Evolutionary conservation across 2,797 vertebrate genomes (phyloP).

Genomic region (Lepilemur septentrionalis): DNA sequence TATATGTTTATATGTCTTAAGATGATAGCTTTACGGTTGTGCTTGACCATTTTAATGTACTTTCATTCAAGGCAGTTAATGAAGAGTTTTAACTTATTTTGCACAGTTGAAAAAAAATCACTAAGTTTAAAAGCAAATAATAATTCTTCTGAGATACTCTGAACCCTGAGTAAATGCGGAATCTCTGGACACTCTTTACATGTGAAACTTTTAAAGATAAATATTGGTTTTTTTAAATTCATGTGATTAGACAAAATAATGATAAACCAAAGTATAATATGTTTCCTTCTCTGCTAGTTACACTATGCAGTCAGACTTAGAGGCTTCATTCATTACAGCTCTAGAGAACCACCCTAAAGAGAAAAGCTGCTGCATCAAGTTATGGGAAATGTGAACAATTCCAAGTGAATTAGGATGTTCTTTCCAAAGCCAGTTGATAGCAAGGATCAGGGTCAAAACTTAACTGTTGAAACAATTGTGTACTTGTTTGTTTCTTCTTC

Average conservation of each 20-base stretch:
- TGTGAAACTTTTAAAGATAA: slow-evolving; percentile 24
- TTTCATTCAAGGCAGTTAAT: slow-evolving; percentile 4
- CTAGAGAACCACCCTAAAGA: slow-evolving; percentile 7
- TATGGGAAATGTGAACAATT: slow-evolving; percentile 38
- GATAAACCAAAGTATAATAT: not conserved
- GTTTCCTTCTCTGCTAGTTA: not conserved
- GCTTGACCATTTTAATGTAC: not conserved
- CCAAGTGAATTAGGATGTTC: not conserved
- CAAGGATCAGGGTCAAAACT: not conserved
- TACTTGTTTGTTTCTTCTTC: not conserved
- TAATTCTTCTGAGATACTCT: not conserved
- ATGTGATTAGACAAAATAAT: not conserved
- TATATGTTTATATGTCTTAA: not conserved
- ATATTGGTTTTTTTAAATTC: not conserved
- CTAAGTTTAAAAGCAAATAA: slow-evolving; percentile 12
- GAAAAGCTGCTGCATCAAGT: not conserved
- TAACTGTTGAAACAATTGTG: not conserved
- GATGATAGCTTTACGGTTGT: not conserved
- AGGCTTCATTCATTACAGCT: slow-evolving; percentile 26
- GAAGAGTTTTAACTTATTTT: not conserved
- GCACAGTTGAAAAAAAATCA: not conserved
- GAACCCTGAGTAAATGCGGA: not conserved
- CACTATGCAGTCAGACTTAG: not conserved
- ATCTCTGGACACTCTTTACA: not conserved
- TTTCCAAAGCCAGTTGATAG: slow-evolving; percentile 26